Evolutionary conservation across 2,797 vertebrate genomes (phyloP).

Genomic region (Chaetodon trifasciatus): DNA sequence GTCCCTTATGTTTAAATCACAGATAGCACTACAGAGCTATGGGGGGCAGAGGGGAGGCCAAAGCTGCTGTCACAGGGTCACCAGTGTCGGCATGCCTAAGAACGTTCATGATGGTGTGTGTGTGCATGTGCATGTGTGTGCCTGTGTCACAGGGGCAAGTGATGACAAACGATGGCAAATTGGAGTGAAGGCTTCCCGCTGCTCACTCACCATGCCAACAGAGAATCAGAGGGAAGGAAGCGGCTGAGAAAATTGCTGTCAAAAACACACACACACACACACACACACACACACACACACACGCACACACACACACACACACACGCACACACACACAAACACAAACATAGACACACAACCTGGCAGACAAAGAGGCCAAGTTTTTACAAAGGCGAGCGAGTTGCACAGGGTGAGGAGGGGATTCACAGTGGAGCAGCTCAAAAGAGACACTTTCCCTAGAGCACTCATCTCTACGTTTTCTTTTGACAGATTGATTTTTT

Average conservation of each 20-base stretch:
- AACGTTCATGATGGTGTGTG: constrained; percentile 43
- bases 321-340: constrained; percentile 59
- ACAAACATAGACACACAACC: constrained; percentile 51
- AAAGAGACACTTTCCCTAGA: constrained; percentile 31
- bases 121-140: constrained; percentile 47
- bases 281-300: too few species aligned
- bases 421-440: constrained; percentile 33
- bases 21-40: constrained; percentile 45
- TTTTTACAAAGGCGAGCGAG: constrained; percentile 60
- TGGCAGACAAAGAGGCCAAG: constrained; percentile 58
- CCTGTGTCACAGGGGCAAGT: constrained; percentile 84
- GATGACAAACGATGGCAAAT: constrained; percentile 90
- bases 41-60: constrained; percentile 25
- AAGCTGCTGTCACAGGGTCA: constrained; percentile 54
- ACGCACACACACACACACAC: constrained; percentile 47
- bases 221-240: constrained; percentile 78
- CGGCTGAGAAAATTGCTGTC: constrained; percentile 76
- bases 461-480: constrained; percentile 22
- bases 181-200: constrained; percentile 87
- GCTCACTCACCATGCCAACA: constrained; percentile 80
- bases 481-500: constrained; percentile 16
- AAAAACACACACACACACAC: constrained; percentile 65
- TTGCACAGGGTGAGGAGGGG: constrained; percentile 50
- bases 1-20: constrained; percentile 30
- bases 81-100: constrained; percentile 38